These are phyloP conservation scores for Orchestia grillus DNA, from an alignment of 1,140 invertebrate species.

Conservation along the genomic window DNA sequence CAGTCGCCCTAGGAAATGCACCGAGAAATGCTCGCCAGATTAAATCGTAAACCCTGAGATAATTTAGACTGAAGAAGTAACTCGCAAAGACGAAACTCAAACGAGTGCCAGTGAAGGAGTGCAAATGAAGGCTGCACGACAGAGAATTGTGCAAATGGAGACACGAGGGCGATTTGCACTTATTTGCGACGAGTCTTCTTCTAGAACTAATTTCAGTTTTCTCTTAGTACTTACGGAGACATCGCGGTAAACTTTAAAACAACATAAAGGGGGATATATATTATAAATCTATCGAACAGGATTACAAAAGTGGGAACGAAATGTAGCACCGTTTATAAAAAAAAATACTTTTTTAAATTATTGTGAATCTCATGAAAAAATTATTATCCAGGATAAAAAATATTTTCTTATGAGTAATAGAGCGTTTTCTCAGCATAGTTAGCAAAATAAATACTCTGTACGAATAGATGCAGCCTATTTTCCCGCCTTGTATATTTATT, in stretches of 20 bases:
- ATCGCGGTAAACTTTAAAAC: not conserved
- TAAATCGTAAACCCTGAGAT: conserved; percentile 54
- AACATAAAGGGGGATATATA: not conserved
- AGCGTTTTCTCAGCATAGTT: not conserved
- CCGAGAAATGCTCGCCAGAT: conserved; percentile 50
- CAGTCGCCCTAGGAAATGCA: conserved; percentile 39
- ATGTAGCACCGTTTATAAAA: not conserved
- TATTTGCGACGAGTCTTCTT: not conserved
- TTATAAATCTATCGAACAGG: not conserved
- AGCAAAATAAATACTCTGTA: not conserved
- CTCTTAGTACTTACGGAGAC: not conserved
- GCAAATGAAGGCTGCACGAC: conserved; percentile 9
- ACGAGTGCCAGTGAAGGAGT: conserved; percentile 34
- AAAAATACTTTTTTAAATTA: not conserved
- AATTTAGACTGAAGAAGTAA: conserved; percentile 36
- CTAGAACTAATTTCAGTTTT: not conserved
- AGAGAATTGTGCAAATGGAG: not conserved
- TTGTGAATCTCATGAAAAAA: not conserved
- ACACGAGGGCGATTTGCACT: not conserved
- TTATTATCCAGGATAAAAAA: not conserved
- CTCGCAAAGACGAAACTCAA: conserved; percentile 43
- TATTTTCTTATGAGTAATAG: not conserved
- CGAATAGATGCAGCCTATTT: not conserved
- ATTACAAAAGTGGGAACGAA: not conserved
- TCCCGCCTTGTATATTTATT: not conserved